phyloP scores from a whole-genome alignment of 2,888 invertebrate species.

The Actias luna region DNA sequence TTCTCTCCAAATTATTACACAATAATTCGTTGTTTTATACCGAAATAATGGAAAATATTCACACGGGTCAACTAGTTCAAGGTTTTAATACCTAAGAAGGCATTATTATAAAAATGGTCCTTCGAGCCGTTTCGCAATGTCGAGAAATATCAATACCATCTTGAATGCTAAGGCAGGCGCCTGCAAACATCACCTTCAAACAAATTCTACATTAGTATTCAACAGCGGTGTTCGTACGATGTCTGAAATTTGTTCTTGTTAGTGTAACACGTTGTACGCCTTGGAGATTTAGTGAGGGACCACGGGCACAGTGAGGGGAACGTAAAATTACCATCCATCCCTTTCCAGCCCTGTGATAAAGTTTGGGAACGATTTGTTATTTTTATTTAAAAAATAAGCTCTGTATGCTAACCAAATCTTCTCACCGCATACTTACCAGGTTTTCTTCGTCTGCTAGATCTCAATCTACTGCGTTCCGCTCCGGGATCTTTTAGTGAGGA shows the following conservation, averaged over 20 bases:
- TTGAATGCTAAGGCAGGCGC: background rate
- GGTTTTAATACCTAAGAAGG: too few species aligned
- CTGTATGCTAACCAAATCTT: too few species aligned
- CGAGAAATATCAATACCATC: background rate
- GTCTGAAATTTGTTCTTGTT: conserved; percentile 9
- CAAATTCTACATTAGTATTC: conserved; percentile 5
- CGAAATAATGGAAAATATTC: too few species aligned
- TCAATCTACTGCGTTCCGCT: too few species aligned
- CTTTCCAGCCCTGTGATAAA: background rate
- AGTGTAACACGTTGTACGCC: conserved; percentile 5
- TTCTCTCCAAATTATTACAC: too few species aligned
- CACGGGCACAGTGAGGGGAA: background rate
- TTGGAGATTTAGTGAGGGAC: conserved; percentile 3
- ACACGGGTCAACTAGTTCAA: too few species aligned
- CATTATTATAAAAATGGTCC: background rate
- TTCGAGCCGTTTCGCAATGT: background rate
- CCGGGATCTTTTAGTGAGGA: too few species aligned
- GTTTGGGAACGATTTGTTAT: background rate
- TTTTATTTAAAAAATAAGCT: background rate
- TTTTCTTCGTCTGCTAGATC: too few species aligned
- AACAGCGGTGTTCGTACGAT: background rate
- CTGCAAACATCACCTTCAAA: background rate
- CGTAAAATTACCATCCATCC: background rate
- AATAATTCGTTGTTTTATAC: too few species aligned
- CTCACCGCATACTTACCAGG: too few species aligned